Conservation (phyloP, 1,140 invertebrate genomes). For the Luehdorfia chinensis region DNA sequence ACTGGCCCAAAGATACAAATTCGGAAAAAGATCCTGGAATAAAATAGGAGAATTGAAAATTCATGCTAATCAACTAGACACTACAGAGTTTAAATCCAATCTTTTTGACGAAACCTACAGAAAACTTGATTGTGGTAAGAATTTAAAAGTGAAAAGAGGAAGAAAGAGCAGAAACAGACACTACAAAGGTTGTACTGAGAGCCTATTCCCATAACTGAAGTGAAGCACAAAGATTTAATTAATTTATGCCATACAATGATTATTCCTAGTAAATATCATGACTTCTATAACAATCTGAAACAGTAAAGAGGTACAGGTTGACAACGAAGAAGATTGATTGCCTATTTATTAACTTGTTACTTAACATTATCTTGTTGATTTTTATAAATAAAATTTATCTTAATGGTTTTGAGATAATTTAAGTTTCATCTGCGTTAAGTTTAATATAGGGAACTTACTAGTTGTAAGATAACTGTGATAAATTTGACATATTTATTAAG, state of each 20-base stretch:
- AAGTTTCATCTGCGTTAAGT: too few species aligned
- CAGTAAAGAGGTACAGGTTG: background rate
- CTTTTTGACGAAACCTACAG: conserved; percentile 15
- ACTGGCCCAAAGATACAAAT: conserved; percentile 22
- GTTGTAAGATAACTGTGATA: too few species aligned
- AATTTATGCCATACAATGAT: conserved; percentile 16
- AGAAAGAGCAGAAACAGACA: conserved; percentile 14
- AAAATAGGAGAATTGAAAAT: conserved; percentile 22
- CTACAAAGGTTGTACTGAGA: conserved; percentile 15
- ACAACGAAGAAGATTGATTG: too few species aligned
- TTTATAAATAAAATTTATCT: too few species aligned
- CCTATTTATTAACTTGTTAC: too few species aligned
- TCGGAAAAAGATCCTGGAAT: conserved; percentile 15
- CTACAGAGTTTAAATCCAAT: conserved; percentile 17
- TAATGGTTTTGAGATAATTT: too few species aligned
- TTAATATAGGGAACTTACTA: too few species aligned
- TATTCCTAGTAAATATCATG: conserved; percentile 16
- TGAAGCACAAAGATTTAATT: conserved; percentile 19
- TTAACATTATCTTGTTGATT: too few species aligned
- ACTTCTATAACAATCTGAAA: conserved; percentile 21
- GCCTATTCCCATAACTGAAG: conserved; percentile 19
- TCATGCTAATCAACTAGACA: conserved; percentile 14
- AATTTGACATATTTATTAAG: too few species aligned
- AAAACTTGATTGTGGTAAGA: conserved; percentile 1
- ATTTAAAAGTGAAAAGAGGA: conserved; percentile 13